Base-by-base conservation (phyloP, 1,140 invertebrate species). In the Panagrolaimus sp. region DNA sequence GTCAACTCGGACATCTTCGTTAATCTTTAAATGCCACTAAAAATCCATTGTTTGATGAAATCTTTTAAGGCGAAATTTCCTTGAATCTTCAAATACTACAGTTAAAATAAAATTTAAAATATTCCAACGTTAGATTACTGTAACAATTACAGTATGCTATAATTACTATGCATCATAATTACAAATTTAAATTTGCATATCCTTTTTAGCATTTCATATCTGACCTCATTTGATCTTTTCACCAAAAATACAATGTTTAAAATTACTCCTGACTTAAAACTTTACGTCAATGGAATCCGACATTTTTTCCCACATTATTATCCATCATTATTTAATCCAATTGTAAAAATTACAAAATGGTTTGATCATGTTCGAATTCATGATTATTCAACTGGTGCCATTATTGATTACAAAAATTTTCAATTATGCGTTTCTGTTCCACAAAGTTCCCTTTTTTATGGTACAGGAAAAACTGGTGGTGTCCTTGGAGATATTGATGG, bases 261-360 rank as follows among this genome's bases (percentile, higher is more conserved):
- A 8, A 28, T 58, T 28, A 28, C 21, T 8, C 21, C 21, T 21
- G 52, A 28, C 52, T 10, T 21, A 12, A 58, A 58, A 4, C 17
- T 58, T 4, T 58, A 26, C 52, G 21, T 58, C 4, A 28, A 58
- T 26, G 28, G 28, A 12, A 26, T 58, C 5, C 21, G 21, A 8
- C 52, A 28, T 10, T 58, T 58, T n/a, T 58, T 26, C 17, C 52
- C 52, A 28, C 28, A 26, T 28, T 58, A 58, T 58, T 58, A 21
- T n/a, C 52, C 52, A 26, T 58, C 52, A 24, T 10, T 28, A 4
- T 58, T 58, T 58, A 26, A 21, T 21, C 21, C 52, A 17, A 58
- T 28, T 12, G 10, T 58, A 26, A 58, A 21, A 24, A 28, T 58
- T 26, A 21, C 21, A 12, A 58, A 58, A 26, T 26, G 21, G 21